Evolutionary conservation across 2,113 vertebrate species (phyloP).

Genomic region (Mugil cephalus): DNA sequence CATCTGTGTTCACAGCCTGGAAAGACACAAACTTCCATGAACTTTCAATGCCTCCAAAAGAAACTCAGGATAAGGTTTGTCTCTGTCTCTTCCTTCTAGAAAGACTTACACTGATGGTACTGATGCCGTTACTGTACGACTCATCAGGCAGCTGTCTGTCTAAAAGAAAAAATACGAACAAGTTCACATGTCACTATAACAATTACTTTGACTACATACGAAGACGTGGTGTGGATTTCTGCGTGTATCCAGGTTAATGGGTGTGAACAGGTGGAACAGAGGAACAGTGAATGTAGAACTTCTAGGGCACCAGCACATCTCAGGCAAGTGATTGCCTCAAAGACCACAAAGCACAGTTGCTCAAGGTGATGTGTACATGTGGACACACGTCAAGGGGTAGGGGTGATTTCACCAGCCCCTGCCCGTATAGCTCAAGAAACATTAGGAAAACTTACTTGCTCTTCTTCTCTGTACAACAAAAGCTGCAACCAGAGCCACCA

Average conservation of each 20-base stretch:
- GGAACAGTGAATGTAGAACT: no score
- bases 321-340: background rate
- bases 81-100: background rate
- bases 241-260: no score
- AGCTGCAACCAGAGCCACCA: constrained; percentile 19
- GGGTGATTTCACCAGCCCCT: background rate
- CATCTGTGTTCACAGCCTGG: constrained; percentile 18
- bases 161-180: constrained; percentile 15
- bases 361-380: background rate
- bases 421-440: background rate
- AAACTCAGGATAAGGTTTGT: background rate
- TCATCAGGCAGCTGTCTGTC: constrained; percentile 15
- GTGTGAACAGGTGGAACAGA: no score
- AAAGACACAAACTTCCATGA: background rate
- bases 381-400: background rate
- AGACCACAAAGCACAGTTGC: constrained; percentile 17
- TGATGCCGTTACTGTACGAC: background rate
- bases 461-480: constrained; percentile 46
- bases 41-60: background rate
- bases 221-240: no score
- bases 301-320: background rate
- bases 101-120: constrained; percentile 22
- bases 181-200: no score
- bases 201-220: no score
- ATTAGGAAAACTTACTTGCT: constrained; percentile 32